Evolutionary conservation across 2,888 invertebrate genomes (phyloP).

Genomic region (Cheilosia vulpina): DNA sequence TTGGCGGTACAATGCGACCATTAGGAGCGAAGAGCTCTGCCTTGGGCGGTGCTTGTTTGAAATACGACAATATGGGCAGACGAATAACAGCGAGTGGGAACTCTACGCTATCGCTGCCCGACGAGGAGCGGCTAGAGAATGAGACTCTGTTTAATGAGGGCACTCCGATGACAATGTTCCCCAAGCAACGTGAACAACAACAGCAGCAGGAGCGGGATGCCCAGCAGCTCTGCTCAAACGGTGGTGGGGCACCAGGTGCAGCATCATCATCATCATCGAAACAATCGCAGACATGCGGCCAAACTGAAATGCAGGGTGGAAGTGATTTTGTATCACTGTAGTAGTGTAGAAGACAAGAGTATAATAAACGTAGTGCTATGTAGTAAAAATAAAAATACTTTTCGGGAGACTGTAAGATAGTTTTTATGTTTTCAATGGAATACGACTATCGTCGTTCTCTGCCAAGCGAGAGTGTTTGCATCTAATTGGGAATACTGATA

Average conservation of each 20-base stretch:
- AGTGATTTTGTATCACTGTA: slow-evolving; percentile 83
- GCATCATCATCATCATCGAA: slow-evolving; percentile 77
- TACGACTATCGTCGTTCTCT: not conserved
- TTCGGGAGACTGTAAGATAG: slow-evolving; percentile 45
- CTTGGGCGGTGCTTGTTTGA: slow-evolving; percentile 81
- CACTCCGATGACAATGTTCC: slow-evolving; percentile 77
- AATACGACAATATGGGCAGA: slow-evolving; percentile 96
- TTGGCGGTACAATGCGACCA: slow-evolving; percentile 76
- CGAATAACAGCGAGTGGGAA: slow-evolving; percentile 95
- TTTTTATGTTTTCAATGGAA: slow-evolving; percentile 14
- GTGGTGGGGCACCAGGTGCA: slow-evolving; percentile 61
- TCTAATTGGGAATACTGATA: not conserved
- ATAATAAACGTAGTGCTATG: slow-evolving; percentile 58
- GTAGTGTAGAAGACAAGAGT: slow-evolving; percentile 78
- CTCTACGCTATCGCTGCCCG: slow-evolving; percentile 93
- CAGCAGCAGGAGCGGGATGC: slow-evolving; percentile 74
- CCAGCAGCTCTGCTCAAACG: slow-evolving; percentile 48
- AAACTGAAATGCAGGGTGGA: slow-evolving; percentile 76
- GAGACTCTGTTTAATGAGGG: slow-evolving; percentile 82
- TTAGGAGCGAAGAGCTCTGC: slow-evolving; percentile 78
- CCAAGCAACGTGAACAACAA: slow-evolving; percentile 74
- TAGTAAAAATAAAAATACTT: slow-evolving; percentile 24
- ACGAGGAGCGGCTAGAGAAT: slow-evolving; percentile 83
- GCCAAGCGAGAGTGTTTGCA: not conserved
- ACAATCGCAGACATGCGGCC: slow-evolving; percentile 74